Evolutionary conservation across 1,140 invertebrate genomes (phyloP).

Genomic region (Brachionus plicatilis): DNA sequence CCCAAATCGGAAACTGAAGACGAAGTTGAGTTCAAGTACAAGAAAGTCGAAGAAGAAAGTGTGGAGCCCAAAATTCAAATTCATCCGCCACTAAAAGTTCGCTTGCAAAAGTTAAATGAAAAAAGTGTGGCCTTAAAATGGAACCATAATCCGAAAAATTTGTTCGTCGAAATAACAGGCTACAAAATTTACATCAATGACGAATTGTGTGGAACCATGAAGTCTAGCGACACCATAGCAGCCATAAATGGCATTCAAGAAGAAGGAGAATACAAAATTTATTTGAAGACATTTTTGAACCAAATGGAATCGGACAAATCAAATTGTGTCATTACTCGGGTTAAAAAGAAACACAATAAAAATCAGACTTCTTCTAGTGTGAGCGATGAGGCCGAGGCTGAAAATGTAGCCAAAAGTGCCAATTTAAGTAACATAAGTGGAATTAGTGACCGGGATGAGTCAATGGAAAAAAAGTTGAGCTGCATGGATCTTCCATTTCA

Average conservation of each 20-base stretch:
- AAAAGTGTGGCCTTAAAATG: constrained; percentile 37
- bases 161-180: background rate
- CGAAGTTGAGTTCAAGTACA: constrained; percentile 1
- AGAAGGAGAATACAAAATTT: constrained; percentile 38
- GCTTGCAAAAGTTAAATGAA: constrained; percentile 30
- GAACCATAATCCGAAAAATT: constrained; percentile 32
- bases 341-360: constrained; percentile 25
- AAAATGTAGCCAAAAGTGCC: background rate
- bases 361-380: background rate
- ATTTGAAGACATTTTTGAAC: background rate
- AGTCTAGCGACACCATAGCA: constrained; percentile 20
- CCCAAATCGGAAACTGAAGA: background rate
- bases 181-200: constrained; percentile 38
- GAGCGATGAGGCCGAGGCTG: background rate
- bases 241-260: constrained; percentile 37
- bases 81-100: constrained; percentile 30
- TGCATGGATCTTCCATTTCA: background rate
- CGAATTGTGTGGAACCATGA: constrained; percentile 29
- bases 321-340: constrained; percentile 21
- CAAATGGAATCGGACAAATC: constrained; percentile 27
- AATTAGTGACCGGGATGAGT: background rate
- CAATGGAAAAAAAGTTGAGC: constrained; percentile 10
- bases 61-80: background rate
- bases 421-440: constrained; percentile 20
- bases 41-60: background rate